These are phyloP conservation scores for Margarornis squamiger DNA, from an alignment of 2,797 vertebrate species.

Conservation along the genomic window DNA sequence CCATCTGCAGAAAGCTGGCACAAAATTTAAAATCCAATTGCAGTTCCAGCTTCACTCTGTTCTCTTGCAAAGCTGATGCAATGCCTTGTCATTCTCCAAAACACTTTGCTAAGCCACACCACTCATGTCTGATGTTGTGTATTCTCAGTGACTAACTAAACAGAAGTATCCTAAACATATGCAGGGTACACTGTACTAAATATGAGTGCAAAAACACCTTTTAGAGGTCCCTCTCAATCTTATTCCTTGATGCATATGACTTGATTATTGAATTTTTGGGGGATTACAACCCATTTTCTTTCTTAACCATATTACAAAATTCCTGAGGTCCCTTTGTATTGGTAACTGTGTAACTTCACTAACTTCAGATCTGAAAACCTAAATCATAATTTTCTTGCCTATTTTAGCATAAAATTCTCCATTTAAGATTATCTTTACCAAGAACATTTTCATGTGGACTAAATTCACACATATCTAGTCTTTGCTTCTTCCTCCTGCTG, in stretches of 20 bases:
- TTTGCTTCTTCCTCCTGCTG: neutral
- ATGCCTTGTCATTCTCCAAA: neutral
- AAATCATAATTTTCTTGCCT: neutral
- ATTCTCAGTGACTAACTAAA: neutral
- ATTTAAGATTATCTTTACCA: neutral
- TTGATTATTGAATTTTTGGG: neutral
- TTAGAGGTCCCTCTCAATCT: neutral
- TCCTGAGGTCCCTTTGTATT: neutral
- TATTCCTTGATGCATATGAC: neutral
- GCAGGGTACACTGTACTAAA: neutral
- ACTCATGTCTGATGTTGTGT: neutral
- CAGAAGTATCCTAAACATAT: rapidly evolving
- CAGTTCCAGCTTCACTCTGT: neutral
- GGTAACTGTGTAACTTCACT: neutral
- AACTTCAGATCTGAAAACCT: neutral
- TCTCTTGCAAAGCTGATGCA: neutral
- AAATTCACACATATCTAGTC: neutral
- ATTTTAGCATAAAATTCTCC: neutral
- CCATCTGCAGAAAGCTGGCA: neutral
- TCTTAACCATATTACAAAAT: neutral
- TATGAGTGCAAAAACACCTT: neutral
- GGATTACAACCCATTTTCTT: neutral
- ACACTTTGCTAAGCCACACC: neutral
- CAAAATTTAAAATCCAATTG: neutral
- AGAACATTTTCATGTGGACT: neutral